Base-by-base conservation (phyloP, 2,113 vertebrate genomes). In the Ailuropoda melanoleuca region DNA sequence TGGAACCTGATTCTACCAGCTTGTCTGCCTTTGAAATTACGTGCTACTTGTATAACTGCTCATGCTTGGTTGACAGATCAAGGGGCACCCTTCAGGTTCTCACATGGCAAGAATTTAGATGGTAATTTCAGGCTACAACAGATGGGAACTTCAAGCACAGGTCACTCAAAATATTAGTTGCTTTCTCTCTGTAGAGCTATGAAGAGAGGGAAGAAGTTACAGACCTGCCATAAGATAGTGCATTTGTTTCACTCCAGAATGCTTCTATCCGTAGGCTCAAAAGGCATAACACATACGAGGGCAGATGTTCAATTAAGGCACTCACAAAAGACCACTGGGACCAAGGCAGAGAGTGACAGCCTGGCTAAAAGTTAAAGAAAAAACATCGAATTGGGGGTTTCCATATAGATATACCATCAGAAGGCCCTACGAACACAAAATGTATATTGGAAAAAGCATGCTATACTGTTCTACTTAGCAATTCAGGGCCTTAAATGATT, bases 71-170 rank as follows among this genome's bases (percentile, higher is more conserved):
- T 97, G 92, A 95, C 13, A 93, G 87, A 96, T 94, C 74, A 97
- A 98, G 78, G 46, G 48, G 26, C 17, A 97, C 66, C 64, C 86
- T 98, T 82, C 72, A 98, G 68, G 85, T 96, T 29, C 66, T 98
- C 62, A 48, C 34, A 64, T 31, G 80, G 87, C 19, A 89, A 96
- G 80, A 72, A 88, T 26, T 89, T 94, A 94, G 80, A 93, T 66
- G 55, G 93, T 86, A 95, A 93, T 97, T 97, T 97, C 84, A 97
- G 66, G 55, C 66, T 39, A 56, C 29, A 34, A 50, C 94, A 93
- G 81, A 95, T 53, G 89, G 94, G 55, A 98, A 96, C 8, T 96
- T 75, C 60, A 92, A 66, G 62, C 6, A 29, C 66, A 95, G 50
- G n/a, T 85, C 85, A 78, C 15, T 56, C 82, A 87, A 97, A 91